Conservation (phyloP, 2,113 vertebrate species). For the Labeo rohita region DNA sequence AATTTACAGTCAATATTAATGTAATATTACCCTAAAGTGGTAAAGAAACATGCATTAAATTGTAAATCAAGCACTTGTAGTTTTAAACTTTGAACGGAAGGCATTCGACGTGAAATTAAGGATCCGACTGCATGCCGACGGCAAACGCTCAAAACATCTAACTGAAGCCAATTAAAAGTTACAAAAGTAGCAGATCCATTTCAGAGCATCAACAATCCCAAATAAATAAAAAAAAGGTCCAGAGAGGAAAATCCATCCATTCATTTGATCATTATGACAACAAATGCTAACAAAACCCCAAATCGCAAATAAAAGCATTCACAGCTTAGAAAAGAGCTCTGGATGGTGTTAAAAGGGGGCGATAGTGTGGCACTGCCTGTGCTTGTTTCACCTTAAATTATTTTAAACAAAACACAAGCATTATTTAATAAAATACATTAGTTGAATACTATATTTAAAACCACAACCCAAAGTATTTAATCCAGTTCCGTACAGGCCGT, state of each 20-base stretch:
- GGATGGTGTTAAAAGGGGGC: neutral
- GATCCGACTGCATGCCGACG: neutral
- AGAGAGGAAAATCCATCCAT: neutral
- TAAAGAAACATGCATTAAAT: constrained; percentile 34
- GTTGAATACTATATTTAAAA: neutral
- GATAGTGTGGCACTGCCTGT: neutral
- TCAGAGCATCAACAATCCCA: neutral
- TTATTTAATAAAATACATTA: neutral
- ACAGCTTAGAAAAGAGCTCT: neutral
- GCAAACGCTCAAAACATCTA: neutral
- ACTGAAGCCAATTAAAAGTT: neutral
- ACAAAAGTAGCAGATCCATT: neutral
- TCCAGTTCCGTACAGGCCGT: neutral
- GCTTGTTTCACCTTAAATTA: neutral
- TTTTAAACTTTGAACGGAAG: neutral
- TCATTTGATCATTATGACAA: neutral
- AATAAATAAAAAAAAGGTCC: neutral
- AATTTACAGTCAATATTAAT: neutral
- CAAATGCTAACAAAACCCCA: neutral
- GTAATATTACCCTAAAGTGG: neutral
- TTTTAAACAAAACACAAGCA: neutral
- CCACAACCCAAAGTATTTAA: neutral
- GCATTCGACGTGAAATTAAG: constrained; percentile 2
- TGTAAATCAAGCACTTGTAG: constrained; percentile 27
- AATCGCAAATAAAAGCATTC: neutral